A percentile compares a stretch with the other conserved stretches of the same genome.
Conservation (phyloP, 1,140 invertebrate species). For the Galendromus occidentalis region DNA sequence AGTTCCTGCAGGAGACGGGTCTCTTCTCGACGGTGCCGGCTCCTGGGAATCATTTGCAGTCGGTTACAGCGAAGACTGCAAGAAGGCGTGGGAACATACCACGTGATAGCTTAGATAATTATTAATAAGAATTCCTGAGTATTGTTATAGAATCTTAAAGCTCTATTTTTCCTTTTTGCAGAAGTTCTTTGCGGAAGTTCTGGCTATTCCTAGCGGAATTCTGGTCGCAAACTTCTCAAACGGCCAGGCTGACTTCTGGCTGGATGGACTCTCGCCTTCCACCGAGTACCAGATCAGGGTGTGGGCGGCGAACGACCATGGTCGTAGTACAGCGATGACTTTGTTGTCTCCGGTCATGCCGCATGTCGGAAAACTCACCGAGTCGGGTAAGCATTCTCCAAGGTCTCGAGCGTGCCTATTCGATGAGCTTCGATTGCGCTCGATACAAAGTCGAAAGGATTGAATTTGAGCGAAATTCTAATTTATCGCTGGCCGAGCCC, state of each 20-base stretch:
- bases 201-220: background rate
- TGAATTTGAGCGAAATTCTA: too few species aligned
- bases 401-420: background rate
- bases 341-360: slow-evolving; percentile 1
- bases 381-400: background rate
- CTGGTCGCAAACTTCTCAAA: slow-evolving; percentile 1
- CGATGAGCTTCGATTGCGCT: background rate
- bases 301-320: slow-evolving; percentile 5
- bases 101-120: too few species aligned
- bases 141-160: too few species aligned
- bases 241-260: background rate
- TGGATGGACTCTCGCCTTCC: background rate
- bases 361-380: background rate
- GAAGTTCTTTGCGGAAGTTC: background rate
- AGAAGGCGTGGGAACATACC: too few species aligned
- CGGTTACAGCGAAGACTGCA: too few species aligned
- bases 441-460: too few species aligned
- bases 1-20: too few species aligned
- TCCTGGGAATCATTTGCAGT: too few species aligned
- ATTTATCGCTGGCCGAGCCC: too few species aligned
- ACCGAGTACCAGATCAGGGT: slow-evolving; percentile 2
- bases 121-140: too few species aligned
- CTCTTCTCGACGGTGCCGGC: too few species aligned
- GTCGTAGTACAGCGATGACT: background rate
- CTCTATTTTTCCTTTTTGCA: background rate